A percentile compares a stretch with the other conserved stretches of the same genome.
These are phyloP conservation scores for Pristis pectinata DNA, from an alignment of 2,797 vertebrate species.

Conservation along the genomic window DNA sequence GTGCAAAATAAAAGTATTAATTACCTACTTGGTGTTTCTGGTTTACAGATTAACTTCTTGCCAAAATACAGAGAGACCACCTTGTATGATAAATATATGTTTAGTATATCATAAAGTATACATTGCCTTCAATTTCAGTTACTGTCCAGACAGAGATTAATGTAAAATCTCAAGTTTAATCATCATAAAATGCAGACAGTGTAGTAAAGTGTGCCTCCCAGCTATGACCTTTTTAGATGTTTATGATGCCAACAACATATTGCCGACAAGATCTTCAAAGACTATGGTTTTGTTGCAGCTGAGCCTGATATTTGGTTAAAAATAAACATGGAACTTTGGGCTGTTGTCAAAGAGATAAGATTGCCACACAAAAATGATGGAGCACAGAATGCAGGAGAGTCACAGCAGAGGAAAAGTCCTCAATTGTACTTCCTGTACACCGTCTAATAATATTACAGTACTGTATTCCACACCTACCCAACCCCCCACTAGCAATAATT, in stretches of 20 bases:
- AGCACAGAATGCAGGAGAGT: slow-evolving; percentile 71
- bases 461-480: slow-evolving; percentile 83
- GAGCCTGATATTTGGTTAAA: slow-evolving; percentile 40
- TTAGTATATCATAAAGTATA: neutral
- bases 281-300: neutral
- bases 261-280: neutral
- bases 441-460: slow-evolving; percentile 99
- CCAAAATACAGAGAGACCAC: neutral
- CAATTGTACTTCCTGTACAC: slow-evolving; percentile 97
- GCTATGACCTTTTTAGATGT: slow-evolving; percentile 32
- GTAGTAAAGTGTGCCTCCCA: neutral
- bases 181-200: neutral
- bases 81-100: neutral
- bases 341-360: slow-evolving; percentile 85
- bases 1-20: neutral
- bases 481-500: slow-evolving; percentile 72
- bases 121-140: neutral
- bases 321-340: slow-evolving; percentile 68
- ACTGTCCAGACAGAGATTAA: slow-evolving; percentile 7
- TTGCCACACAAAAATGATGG: slow-evolving; percentile 56
- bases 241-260: slow-evolving; percentile 22
- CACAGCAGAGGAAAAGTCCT: slow-evolving; percentile 92
- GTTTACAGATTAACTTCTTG: neutral
- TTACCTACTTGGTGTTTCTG: neutral
- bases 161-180: slow-evolving; percentile 6